Evolutionary conservation across 2,113 vertebrate species (phyloP), one percentile per base, ranked within the genome.

Genomic region (Xiphorhynchus elegans): DNA sequence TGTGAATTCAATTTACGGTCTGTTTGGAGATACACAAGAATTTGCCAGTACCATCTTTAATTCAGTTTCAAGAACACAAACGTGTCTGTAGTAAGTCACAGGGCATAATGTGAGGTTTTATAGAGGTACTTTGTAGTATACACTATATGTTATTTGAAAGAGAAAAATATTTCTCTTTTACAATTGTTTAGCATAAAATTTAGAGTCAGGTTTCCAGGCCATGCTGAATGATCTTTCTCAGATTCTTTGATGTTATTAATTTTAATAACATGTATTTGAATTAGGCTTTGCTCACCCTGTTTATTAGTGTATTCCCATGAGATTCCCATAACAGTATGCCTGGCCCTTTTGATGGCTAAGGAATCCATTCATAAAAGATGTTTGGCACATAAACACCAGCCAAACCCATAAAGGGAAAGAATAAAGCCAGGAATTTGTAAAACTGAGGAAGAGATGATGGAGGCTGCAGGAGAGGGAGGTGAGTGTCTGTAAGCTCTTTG

Each of bases 91-190:
- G 81, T 91, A 91, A 94, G 95, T 96, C 87, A 82, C 68, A 55
- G 20, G 11, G 18, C 80, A 67, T 66, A 79, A 81, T 39, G n/a
- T 79, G 80, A 84, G 40, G 11, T 81, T 97, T 96, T 95, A 95
- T 87, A 78, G 82, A 73, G 72, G 35, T 40, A 86, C 29, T 83
- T 95, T 78, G 59, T 90, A 86, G 47, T 78, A 35, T 20, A 72
- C 13, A 16, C 21, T n/a, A 29, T 60, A 72, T 86, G 63, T 90
- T 91, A 88, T 56, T 76, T 42, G 79, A 13, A 44, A 52, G 39
- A 40, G 23, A 42, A 82, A 87, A 91, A 49, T 90, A 73, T 87
- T 69, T 90, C 31, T 46, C 9, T 46, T 72, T 93, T 70, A 56
- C 13, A 59, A 24, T 67, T 94, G 12, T 77, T 82, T 83, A 91